A percentile compares a stretch with the other conserved stretches of the same genome.
phyloP scores from a whole-genome alignment of 1,140 invertebrate species.

The Drosophila eugracilis region DNA sequence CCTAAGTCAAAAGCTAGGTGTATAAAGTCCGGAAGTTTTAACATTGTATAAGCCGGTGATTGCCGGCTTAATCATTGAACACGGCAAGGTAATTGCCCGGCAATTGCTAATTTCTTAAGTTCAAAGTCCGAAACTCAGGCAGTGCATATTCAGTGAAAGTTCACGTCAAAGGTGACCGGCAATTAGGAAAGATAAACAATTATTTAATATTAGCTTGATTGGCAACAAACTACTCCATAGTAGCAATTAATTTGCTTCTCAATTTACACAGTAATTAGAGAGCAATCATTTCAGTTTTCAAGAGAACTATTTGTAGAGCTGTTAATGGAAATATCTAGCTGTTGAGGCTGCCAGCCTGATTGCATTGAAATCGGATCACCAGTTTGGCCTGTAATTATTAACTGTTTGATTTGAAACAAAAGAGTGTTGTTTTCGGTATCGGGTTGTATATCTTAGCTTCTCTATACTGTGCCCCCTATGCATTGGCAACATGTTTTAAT shows the following conservation, averaged over 20 bases:
- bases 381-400: slow-evolving; percentile 3
- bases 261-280: slow-evolving; percentile 14
- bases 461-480: neutral
- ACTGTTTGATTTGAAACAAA: neutral
- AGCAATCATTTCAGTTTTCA: slow-evolving; percentile 31
- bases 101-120: slow-evolving; percentile 42
- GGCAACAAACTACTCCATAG: neutral
- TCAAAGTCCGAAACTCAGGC: slow-evolving; percentile 56
- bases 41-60: slow-evolving; percentile 32
- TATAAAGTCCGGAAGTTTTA: slow-evolving; percentile 42
- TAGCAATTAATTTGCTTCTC: slow-evolving; percentile 10
- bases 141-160: slow-evolving; percentile 23
- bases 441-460: neutral
- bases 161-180: slow-evolving; percentile 21
- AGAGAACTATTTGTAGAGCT: slow-evolving; percentile 12
- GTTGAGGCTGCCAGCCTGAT: slow-evolving; percentile 27
- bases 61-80: slow-evolving; percentile 33
- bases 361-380: slow-evolving; percentile 26
- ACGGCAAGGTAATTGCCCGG: slow-evolving; percentile 47
- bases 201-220: slow-evolving; percentile 27
- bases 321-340: slow-evolving; percentile 11
- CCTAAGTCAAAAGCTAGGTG: slow-evolving; percentile 43
- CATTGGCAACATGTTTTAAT: slow-evolving; percentile 32
- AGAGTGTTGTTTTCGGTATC: too few species aligned
- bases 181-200: slow-evolving; percentile 17